Base-by-base conservation (phyloP, 2,888 invertebrate species). In the Noctua janthe region DNA sequence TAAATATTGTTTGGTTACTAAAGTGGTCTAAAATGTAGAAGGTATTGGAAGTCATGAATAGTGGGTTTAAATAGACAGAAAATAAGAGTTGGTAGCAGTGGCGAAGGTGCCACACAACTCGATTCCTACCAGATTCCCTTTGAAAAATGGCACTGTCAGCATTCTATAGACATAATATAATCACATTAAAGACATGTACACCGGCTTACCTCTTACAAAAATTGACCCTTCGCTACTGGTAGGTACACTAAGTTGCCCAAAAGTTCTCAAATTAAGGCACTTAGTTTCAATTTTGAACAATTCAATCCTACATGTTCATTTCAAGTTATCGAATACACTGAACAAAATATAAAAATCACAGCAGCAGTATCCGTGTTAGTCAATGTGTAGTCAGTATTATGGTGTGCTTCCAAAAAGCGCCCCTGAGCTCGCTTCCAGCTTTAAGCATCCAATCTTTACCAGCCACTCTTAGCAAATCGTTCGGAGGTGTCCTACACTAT, bases 371-470 rank as follows among this genome's bases (percentile, higher is more conserved):
- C 23, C 15, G 29, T 71, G 59, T 75, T 64, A 74, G 71, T 74
- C 62, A 51, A 71, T 73, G 64, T 81, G 67, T 80, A 66, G 66
- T 47, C 47, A 73, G 54, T 75, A 76, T 77, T 75, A 84, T 67
- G 29, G 62, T 67, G 43, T 74, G 71, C 20, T 6, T 71, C 70
- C 76, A 75, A 83, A 85, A 78, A 64, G 67, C 47, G 56, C 74
- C 70, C 51, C 69, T 75, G 70, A 83, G 86, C 59, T 29, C 72
- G 78, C 73, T 85, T 78, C 73, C 66, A 76, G 84, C 79, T 86
- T 81, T 78, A 81, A 85, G 84, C 76, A 77, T 75, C 74, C 85
- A 87, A 87, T 86, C 86, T 84, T 71, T 78, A 76, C 71, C n/a
- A 81, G 72, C 64, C 78, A 86, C 85, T 88, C 84, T 84, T 69